phyloP scores from a whole-genome alignment of 1,140 invertebrate species.

The honey bee (Apis mellifera) region DNA sequence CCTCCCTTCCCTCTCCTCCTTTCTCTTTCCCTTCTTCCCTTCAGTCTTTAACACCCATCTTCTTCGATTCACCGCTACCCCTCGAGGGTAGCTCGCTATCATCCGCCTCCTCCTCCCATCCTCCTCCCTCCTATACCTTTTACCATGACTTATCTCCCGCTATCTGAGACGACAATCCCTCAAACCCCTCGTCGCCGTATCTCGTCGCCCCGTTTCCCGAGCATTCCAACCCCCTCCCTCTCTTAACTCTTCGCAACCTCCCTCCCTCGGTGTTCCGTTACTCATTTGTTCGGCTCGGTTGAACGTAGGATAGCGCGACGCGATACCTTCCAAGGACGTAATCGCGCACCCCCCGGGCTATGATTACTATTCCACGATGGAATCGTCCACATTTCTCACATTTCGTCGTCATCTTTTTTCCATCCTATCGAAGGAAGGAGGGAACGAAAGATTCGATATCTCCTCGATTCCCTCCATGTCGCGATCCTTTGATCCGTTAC shows the following conservation, averaged over 20 bases:
- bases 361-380: slow-evolving; percentile 63
- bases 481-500: background rate
- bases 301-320: slow-evolving; percentile 11
- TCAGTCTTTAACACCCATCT: slow-evolving; percentile 46
- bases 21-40: slow-evolving; percentile 8
- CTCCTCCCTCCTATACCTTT: slow-evolving; percentile 37
- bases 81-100: slow-evolving; percentile 49
- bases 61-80: slow-evolving; percentile 28
- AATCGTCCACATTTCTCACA: background rate
- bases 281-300: slow-evolving; percentile 67
- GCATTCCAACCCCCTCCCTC: slow-evolving; percentile 33
- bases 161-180: slow-evolving; percentile 57
- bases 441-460: background rate
- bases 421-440: background rate
- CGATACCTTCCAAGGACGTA: slow-evolving; percentile 39
- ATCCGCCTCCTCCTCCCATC: background rate
- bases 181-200: slow-evolving; percentile 15
- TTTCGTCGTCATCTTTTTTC: background rate
- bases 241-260: background rate
- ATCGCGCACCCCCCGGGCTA: slow-evolving; percentile 50
- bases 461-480: too few relatives aligned
- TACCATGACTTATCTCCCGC: slow-evolving; percentile 66
- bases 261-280: slow-evolving; percentile 6
- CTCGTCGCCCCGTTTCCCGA: slow-evolving; percentile 28
- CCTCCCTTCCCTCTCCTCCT: background rate